These are phyloP conservation scores for Microtus ochrogaster DNA, from an alignment of 2,113 vertebrate species.

Conservation along the genomic window DNA sequence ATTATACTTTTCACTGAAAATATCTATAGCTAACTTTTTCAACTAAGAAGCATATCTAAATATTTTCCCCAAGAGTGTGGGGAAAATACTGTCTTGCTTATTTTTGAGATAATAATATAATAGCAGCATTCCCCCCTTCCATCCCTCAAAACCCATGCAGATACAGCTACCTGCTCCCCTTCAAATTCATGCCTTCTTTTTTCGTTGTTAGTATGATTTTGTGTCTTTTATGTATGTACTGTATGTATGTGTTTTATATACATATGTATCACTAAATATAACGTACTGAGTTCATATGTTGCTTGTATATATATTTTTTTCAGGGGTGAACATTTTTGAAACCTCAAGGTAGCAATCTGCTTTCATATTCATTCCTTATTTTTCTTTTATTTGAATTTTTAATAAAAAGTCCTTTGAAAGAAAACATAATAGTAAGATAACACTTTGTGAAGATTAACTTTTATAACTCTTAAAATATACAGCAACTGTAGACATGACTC, in stretches of 20 bases:
- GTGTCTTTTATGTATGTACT: background rate
- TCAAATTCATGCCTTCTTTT: background rate
- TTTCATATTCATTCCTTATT: background rate
- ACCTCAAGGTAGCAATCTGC: background rate
- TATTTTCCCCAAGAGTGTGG: background rate
- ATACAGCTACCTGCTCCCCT: background rate
- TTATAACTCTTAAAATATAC: constrained; percentile 15
- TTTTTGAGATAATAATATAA: background rate
- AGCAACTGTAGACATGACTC: background rate
- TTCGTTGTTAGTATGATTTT: background rate
- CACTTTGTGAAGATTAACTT: background rate
- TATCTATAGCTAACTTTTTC: background rate
- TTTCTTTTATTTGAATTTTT: background rate
- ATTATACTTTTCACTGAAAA: background rate
- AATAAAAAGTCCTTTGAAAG: background rate
- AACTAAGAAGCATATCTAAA: background rate
- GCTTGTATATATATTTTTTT: background rate
- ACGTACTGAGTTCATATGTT: background rate
- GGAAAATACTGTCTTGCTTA: background rate
- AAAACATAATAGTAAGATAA: background rate
- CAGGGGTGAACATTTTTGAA: background rate
- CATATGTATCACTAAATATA: background rate
- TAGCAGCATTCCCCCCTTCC: background rate
- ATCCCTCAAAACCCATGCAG: background rate
- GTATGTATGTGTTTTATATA: background rate